phyloP scores from a whole-genome alignment of 2,888 invertebrate genomes.

The Thelaira solivaga region DNA sequence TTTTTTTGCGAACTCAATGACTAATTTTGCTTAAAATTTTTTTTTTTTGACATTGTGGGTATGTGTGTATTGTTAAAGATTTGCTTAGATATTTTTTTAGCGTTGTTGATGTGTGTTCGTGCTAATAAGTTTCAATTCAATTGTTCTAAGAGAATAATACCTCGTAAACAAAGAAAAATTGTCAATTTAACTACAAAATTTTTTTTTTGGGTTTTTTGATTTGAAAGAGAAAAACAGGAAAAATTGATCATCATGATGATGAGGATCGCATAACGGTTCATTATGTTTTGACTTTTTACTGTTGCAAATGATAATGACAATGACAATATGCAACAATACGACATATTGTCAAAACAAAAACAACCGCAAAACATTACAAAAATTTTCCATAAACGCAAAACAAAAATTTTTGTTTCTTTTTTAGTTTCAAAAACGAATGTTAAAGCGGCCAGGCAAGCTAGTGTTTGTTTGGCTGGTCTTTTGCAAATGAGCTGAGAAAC shows the following conservation, averaged over 20 bases:
- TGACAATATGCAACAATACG: slow-evolving; percentile 51
- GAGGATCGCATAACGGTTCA: slow-evolving; percentile 54
- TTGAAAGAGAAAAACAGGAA: neutral
- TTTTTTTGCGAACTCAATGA: no score
- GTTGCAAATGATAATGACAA: slow-evolving; percentile 36
- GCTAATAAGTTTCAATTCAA: slow-evolving; percentile 56
- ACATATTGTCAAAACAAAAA: slow-evolving; percentile 51
- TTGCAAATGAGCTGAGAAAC: slow-evolving; percentile 36
- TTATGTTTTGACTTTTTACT: slow-evolving; percentile 55
- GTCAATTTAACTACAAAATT: slow-evolving; percentile 57
- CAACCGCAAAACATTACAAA: slow-evolving; percentile 38
- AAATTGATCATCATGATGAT: slow-evolving; percentile 37
- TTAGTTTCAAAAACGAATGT: neutral
- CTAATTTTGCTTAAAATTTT: no score
- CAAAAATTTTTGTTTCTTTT: slow-evolving; percentile 18
- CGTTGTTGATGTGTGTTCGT: slow-evolving; percentile 27
- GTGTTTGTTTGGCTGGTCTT: neutral
- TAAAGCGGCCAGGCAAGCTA: neutral
- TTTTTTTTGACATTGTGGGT: no score
- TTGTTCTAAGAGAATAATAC: slow-evolving; percentile 47
- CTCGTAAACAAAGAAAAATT: slow-evolving; percentile 38
- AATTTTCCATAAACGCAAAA: slow-evolving; percentile 61
- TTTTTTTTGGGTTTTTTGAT: neutral
- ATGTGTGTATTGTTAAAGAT: slow-evolving; percentile 9
- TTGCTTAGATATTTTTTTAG: neutral